Conservation (phyloP, 2,888 invertebrate species). For the Agelastica alni region DNA sequence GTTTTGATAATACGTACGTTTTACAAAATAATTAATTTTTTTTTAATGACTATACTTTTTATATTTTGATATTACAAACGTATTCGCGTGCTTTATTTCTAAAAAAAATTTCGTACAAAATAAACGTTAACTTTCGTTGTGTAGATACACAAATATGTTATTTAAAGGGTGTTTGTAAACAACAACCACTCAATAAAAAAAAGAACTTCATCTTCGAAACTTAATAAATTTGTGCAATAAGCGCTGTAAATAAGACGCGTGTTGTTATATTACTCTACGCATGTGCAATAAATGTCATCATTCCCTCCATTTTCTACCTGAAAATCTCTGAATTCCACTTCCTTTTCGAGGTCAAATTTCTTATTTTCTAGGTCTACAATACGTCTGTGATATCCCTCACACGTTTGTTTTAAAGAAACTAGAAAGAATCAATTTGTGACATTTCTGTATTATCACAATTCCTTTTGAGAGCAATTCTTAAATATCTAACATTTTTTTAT, state of each 20-base stretch:
- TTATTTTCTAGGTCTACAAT: conserved; percentile 82
- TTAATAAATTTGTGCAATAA: conserved; percentile 35
- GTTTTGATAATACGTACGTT: too few species aligned
- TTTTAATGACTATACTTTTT: too few species aligned
- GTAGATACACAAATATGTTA: conserved; percentile 22
- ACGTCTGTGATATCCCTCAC: conserved; percentile 77
- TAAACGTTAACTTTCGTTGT: conserved; percentile 19
- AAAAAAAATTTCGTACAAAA: neutral
- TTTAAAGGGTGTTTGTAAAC: conserved; percentile 16
- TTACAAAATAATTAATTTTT: too few species aligned
- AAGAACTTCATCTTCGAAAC: conserved; percentile 6
- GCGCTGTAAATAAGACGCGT: conserved; percentile 43
- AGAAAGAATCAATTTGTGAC: conserved; percentile 38
- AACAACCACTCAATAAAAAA: conserved; percentile 7
- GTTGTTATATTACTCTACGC: conserved; percentile 36
- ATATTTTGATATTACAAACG: too few species aligned
- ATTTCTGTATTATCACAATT: neutral
- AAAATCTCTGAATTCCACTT: conserved; percentile 92
- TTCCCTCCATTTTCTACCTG: conserved; percentile 70
- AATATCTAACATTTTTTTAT: too few species aligned
- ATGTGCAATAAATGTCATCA: conserved; percentile 35
- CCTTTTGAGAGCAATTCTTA: too few species aligned
- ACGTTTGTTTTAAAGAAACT: conserved; percentile 53
- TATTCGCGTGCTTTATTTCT: too few species aligned
- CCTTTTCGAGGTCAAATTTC: conserved; percentile 98